Evolutionary conservation across 2,113 vertebrate genomes (phyloP), one percentile per base, ranked within the genome.

Genomic region (Gasterosteus aculeatus): DNA sequence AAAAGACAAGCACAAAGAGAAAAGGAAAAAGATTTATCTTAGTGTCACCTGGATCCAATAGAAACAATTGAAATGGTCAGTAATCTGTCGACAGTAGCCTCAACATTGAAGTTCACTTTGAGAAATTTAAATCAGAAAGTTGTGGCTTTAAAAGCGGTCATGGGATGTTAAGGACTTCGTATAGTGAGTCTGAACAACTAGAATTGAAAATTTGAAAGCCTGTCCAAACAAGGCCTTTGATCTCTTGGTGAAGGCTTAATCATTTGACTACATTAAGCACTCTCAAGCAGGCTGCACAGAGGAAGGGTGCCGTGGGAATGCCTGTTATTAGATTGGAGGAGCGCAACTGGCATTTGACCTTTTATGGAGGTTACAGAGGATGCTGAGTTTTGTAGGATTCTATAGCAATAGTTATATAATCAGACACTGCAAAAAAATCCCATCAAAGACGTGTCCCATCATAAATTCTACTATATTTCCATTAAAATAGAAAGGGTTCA

Each of bases 1-100:
- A 93, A 81, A 96, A 95, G 79, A 92, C 61, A 94, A 71, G 35
- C 26, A 93, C 65, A 4, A 74, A 88, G 19, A 89, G 31, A 84
- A 71, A 9, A 74, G 14, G 14, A 69, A 35, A 2, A 44, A 9
- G 10, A 46, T 22, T 60, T 53, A 14, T 19, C 33, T 26, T 53
- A 12, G 19, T 18, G 41, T 49, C 41, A 56, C 19, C 12, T 60
- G 6, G 11, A 9, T 73, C 5, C 3, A 41, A 70, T 2, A 15
- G 31, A 35, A n/a, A 68, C 35, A 5, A n/a, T 61, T 64, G 65
- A 16, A 82, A 74, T 35, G 51, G 54, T n/a, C 11, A 65, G 57
- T 18, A 63, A 59, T 51, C 22, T 77, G 65, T 77, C 22, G 72
- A 49, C 72, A 26, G 26, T 42, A 81, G 54, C 11, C 1, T 47